Conservation (phyloP, 1,140 invertebrate genomes). For the Copidosoma floridanum region DNA sequence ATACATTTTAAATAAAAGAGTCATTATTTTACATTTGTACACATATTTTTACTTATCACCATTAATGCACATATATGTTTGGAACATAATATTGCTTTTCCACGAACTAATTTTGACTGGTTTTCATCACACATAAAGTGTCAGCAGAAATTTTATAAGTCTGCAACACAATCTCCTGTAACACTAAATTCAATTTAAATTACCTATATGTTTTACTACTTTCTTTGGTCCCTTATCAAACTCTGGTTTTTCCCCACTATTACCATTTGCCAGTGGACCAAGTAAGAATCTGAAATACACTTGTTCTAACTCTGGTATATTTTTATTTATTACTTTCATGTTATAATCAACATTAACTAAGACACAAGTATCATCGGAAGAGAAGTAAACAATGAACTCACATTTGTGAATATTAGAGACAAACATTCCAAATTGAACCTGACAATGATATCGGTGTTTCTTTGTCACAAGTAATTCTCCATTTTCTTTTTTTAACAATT, state of each 20-base stretch:
- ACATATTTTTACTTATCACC: not conserved
- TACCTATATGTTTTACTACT: too few relatives aligned
- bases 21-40: not conserved
- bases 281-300: not conserved
- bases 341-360: not conserved
- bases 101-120: not conserved
- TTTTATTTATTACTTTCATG: not conserved
- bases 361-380: not conserved
- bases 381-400: not conserved
- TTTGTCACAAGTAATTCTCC: not conserved
- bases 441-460: not conserved
- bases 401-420: not conserved
- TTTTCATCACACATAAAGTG: not conserved
- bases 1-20: not conserved
- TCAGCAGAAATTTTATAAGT: too few relatives aligned
- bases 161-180: not conserved
- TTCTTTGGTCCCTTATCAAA: not conserved
- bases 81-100: not conserved
- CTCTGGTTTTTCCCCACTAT: not conserved
- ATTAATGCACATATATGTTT: not conserved
- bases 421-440: not conserved
- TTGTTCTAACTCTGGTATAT: not conserved
- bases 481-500: not conserved
- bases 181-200: too few relatives aligned
- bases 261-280: not conserved